Percentiles rank a stretch among this genome's conserved stretches.
These are phyloP conservation scores for Syrrhaptes paradoxus DNA, from an alignment of 2,113 vertebrate genomes.

Conservation along the genomic window DNA sequence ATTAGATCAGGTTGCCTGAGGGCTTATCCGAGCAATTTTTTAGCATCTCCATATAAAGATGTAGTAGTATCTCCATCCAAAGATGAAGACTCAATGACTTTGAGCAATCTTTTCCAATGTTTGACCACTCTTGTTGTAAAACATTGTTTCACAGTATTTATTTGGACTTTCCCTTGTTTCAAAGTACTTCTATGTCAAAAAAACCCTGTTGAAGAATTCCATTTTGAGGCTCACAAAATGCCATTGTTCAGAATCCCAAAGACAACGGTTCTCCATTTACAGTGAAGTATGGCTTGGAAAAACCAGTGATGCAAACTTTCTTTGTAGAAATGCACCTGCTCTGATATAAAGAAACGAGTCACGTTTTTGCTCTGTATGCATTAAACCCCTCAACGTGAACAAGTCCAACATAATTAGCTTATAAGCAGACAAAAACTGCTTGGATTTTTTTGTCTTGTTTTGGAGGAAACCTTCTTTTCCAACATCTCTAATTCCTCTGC, in stretches of 20 bases:
- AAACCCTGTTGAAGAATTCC: background rate
- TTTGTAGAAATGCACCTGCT: background rate
- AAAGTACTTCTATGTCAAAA: background rate
- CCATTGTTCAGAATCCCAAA: background rate
- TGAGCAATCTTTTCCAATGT: background rate
- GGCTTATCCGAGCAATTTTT: background rate
- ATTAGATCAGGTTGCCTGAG: background rate
- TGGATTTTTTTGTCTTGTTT: background rate
- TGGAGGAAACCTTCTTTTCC: background rate
- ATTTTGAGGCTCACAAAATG: background rate
- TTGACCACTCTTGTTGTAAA: background rate
- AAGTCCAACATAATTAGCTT: background rate
- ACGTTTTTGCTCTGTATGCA: rapidly evolving
- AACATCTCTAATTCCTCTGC: background rate
- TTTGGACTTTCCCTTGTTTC: background rate
- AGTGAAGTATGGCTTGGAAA: background rate
- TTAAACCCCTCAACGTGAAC: background rate
- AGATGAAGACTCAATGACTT: background rate
- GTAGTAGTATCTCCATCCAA: background rate
- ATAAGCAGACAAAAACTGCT: background rate
- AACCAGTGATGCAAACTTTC: background rate
- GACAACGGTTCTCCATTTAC: rapidly evolving
- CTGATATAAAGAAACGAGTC: background rate
- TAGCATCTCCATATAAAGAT: background rate
- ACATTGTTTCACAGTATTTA: background rate